phyloP scores from a whole-genome alignment of 2,888 invertebrate genomes.

The Drosophila meridiana region DNA sequence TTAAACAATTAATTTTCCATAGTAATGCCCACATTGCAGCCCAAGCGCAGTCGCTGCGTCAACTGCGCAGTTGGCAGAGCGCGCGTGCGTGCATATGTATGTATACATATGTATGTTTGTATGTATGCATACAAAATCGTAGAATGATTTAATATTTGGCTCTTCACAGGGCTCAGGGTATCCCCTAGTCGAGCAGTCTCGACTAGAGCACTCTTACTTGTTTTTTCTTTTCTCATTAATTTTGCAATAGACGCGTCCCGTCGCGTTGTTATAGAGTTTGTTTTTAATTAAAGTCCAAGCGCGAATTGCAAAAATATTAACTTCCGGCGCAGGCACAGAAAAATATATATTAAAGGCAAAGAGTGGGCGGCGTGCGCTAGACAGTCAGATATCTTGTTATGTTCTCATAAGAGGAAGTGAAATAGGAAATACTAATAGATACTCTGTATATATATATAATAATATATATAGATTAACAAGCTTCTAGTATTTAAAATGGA shows the following conservation, averaged over 20 bases:
- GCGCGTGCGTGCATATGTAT: no score
- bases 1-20: no score
- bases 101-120: no score
- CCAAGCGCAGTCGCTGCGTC: no score
- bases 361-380: no score
- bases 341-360: neutral
- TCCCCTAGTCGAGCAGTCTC: no score
- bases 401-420: neutral
- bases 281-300: conserved; percentile 65
- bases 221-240: conserved; percentile 46
- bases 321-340: conserved; percentile 45
- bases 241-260: conserved; percentile 29
- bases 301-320: conserved; percentile 66
- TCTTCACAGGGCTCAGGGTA: no score
- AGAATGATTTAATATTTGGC: no score
- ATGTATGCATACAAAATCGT: no score
- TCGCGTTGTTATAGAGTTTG: conserved; percentile 28
- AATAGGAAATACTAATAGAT: neutral
- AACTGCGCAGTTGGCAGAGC: no score
- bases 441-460: neutral
- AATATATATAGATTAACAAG: neutral
- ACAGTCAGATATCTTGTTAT: neutral
- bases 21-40: no score
- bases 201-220: no score
- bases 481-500: neutral